phyloP scores from a whole-genome alignment of 2,797 vertebrate species.

The Discoglossus pictus region DNA sequence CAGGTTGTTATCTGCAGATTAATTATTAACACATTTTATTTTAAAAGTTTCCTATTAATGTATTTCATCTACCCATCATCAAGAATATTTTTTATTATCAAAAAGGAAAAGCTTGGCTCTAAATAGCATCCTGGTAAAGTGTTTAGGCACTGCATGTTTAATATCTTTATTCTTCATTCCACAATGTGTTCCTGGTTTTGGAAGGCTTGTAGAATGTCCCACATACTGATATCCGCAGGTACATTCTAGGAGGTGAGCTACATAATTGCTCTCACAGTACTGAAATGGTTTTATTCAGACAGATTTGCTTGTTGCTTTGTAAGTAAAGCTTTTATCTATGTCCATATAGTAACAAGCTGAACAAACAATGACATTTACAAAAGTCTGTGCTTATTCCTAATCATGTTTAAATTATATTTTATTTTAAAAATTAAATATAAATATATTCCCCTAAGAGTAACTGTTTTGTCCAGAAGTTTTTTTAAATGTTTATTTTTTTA shows the following conservation, averaged over 20 bases:
- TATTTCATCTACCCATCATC: no score
- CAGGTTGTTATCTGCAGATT: no score
- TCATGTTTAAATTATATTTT: slow-evolving; percentile 10
- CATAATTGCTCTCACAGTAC: slow-evolving; percentile 25
- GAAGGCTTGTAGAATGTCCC: background rate
- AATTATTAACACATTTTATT: no score
- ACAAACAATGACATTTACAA: slow-evolving; percentile 37
- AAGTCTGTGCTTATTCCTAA: slow-evolving; percentile 27
- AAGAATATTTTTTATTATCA: no score
- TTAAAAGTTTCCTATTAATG: no score
- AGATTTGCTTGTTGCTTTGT: slow-evolving; percentile 24
- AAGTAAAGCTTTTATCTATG: slow-evolving; percentile 40
- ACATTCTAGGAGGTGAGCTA: slow-evolving; percentile 22
- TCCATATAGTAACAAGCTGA: slow-evolving; percentile 39
- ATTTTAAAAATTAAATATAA: no score
- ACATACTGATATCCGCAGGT: slow-evolving; percentile 31
- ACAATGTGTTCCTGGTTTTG: slow-evolving; percentile 8
- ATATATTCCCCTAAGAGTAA: no score
- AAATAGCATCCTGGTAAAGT: no score
- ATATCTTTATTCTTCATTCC: slow-evolving; percentile 28
- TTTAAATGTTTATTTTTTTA: no score
- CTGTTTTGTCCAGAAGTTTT: no score
- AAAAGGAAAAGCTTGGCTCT: no score
- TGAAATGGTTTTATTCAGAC: slow-evolving; percentile 15
- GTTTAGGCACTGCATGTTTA: background rate